A percentile compares a stretch with the other conserved stretches of the same genome.
phyloP scores from a whole-genome alignment of 1,140 invertebrate species.

The Kradibia gibbosae region DNA sequence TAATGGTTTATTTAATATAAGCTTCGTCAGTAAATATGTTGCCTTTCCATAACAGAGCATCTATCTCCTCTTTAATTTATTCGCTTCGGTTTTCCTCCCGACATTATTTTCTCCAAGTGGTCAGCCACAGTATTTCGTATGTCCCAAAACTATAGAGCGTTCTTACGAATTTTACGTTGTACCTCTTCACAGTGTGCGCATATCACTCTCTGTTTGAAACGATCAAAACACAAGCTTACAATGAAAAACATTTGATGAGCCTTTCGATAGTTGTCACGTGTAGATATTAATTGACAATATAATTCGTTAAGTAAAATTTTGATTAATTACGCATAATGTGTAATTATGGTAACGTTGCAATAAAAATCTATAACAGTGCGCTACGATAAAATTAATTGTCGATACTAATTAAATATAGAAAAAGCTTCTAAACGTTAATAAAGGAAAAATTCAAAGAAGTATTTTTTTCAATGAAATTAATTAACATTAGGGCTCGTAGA shows the following conservation, averaged over 20 bases:
- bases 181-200: not conserved
- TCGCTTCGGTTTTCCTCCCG: not conserved
- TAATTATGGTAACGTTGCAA: no score
- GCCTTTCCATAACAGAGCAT: not conserved
- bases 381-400: not conserved
- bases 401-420: not conserved
- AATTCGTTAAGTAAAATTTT: no score
- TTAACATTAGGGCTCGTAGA: not conserved
- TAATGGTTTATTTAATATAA: constrained; percentile 8
- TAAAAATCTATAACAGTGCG: no score
- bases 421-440: not conserved
- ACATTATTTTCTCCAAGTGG: constrained; percentile 10
- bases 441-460: not conserved
- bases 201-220: no score
- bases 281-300: no score
- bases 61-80: constrained; percentile 1
- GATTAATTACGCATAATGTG: no score
- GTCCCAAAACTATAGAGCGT: constrained; percentile 12
- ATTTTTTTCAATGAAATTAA: not conserved
- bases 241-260: no score
- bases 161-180: constrained; percentile 26
- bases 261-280: no score
- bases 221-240: no score
- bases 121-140: not conserved
- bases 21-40: constrained; percentile 10